phyloP scores from a whole-genome alignment of 2,113 vertebrate genomes.

The Sinocyclocheilus maitianheensis region DNA sequence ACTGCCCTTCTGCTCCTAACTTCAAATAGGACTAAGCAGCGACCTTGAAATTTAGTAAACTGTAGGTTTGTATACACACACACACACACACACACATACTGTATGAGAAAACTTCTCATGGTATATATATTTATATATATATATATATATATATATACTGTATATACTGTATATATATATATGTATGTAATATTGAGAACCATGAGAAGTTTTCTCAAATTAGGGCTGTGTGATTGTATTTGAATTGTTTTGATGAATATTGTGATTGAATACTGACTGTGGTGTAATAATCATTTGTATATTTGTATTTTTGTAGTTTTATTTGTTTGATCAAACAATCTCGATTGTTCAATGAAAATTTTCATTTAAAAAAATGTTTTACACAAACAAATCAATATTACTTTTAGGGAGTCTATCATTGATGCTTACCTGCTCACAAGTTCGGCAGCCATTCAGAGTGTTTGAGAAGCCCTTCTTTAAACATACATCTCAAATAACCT shows the following conservation, averaged over 20 bases:
- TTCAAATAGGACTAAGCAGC: no score
- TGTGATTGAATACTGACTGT: not conserved
- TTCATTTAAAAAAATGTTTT: slow-evolving; percentile 63
- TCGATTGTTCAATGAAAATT: slow-evolving; percentile 17
- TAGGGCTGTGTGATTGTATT: not conserved
- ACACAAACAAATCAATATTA: not conserved
- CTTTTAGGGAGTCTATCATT: not conserved
- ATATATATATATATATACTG: no score
- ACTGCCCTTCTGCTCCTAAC: no score
- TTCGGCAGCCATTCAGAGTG: not conserved
- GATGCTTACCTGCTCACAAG: not conserved
- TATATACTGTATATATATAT: no score
- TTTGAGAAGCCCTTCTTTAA: not conserved
- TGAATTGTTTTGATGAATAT: not conserved
- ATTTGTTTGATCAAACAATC: no score
- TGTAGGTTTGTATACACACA: no score
- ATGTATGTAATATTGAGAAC: no score
- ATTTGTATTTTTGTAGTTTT: not conserved
- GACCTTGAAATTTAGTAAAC: no score
- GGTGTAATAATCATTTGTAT: not conserved
- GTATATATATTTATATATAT: no score
- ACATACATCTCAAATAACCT: not conserved
- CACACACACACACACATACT: no score
- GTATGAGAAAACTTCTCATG: no score
- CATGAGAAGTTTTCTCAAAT: not conserved